Evolutionary conservation across 2,113 vertebrate genomes (phyloP).

Genomic region (Vanacampus margaritifer): DNA sequence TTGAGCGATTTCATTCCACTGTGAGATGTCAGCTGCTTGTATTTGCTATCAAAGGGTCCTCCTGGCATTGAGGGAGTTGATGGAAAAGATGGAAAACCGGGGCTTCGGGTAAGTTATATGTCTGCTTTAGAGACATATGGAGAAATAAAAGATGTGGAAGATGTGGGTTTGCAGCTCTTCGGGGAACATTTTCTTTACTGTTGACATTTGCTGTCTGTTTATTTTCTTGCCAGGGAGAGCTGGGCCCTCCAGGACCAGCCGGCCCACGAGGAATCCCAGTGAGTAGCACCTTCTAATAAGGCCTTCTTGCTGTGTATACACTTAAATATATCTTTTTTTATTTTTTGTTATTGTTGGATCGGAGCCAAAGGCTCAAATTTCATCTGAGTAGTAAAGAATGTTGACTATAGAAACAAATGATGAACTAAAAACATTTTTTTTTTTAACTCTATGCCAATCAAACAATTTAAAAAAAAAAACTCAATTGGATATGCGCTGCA

Average conservation of each 20-base stretch:
- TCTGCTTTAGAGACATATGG: background rate
- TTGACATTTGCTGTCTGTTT: background rate
- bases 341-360: no score
- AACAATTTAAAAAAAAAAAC: background rate
- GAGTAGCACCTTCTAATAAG: constrained; percentile 35
- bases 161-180: background rate
- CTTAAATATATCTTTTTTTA: no score
- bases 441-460: background rate
- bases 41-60: constrained; percentile 75
- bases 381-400: background rate
- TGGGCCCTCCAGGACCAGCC: constrained; percentile 77
- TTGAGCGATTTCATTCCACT: background rate
- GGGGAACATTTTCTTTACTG: background rate
- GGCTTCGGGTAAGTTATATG: constrained; percentile 74
- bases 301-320: background rate
- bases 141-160: background rate
- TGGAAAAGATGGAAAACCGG: constrained; percentile 90
- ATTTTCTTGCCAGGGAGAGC: constrained; percentile 77
- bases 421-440: background rate
- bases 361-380: no score
- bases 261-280: constrained; percentile 89
- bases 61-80: constrained; percentile 88
- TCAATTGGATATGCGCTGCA: background rate
- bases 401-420: background rate
- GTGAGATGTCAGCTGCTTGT: constrained; percentile 8